Evolutionary conservation across 2,113 vertebrate species (phyloP).

Genomic region (Tragelaphus scriptus): DNA sequence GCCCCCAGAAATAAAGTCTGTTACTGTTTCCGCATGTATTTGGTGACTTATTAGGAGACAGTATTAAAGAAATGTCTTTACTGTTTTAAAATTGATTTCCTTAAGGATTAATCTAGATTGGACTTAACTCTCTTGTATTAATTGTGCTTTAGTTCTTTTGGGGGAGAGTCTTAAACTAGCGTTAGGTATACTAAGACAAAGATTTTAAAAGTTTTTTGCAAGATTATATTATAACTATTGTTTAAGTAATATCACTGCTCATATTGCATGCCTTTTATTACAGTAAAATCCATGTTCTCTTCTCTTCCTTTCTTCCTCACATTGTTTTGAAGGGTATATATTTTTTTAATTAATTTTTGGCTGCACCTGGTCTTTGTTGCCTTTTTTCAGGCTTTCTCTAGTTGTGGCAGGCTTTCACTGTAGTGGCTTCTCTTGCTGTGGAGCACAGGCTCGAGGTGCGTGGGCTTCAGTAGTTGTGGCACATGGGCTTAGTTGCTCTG

Average conservation of each 20-base stretch:
- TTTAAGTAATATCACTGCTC: neutral
- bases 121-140: neutral
- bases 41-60: neutral
- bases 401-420: neutral
- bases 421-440: neutral
- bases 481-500: neutral
- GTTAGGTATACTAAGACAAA: neutral
- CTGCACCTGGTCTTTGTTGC: neutral
- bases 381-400: neutral
- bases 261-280: neutral
- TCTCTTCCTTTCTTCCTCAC: neutral
- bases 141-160: neutral
- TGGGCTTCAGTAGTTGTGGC: neutral
- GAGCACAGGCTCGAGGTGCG: neutral
- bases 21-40: neutral
- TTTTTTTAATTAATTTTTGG: neutral
- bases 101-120: neutral
- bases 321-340: neutral
- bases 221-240: neutral
- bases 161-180: neutral
- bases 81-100: neutral
- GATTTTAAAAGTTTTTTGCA: neutral
- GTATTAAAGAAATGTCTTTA: neutral
- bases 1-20: neutral
- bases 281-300: neutral